phyloP scores from a whole-genome alignment of 2,888 invertebrate genomes.

The Phaonia tiefii region DNA sequence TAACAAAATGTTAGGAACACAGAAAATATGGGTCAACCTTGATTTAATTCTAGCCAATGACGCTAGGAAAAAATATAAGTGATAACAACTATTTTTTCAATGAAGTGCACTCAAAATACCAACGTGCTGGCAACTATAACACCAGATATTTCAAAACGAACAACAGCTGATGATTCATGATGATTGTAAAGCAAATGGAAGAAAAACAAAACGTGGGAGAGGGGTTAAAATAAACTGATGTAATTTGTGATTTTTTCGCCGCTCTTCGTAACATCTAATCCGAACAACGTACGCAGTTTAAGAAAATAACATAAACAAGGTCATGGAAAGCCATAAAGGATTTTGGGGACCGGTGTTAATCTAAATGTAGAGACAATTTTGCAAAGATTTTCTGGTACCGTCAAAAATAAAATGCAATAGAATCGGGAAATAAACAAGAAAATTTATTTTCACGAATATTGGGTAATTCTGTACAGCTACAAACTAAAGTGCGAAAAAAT shows the following conservation, averaged over 20 bases:
- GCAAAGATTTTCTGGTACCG: neutral
- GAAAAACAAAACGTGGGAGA: slow-evolving; percentile 31
- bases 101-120: too few species aligned
- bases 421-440: neutral
- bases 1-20: too few species aligned
- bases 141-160: neutral
- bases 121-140: neutral
- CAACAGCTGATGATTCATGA: too few species aligned
- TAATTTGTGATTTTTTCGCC: slow-evolving; percentile 9
- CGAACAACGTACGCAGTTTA: slow-evolving; percentile 9
- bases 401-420: slow-evolving; percentile 41
- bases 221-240: slow-evolving; percentile 7
- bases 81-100: too few species aligned
- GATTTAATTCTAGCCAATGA: too few species aligned
- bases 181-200: slow-evolving; percentile 28
- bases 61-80: too few species aligned
- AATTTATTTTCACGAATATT: neutral
- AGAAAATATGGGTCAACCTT: too few species aligned
- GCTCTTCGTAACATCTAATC: slow-evolving; percentile 1
- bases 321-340: slow-evolving; percentile 65
- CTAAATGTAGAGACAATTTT: slow-evolving; percentile 57
- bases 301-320: slow-evolving; percentile 53
- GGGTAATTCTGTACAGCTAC: neutral
- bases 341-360: slow-evolving; percentile 50
- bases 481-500: neutral